Evolutionary conservation across 2,888 invertebrate species (phyloP), one percentile per base, ranked within the genome.

Genomic region (Erpobdella octoculata): DNA sequence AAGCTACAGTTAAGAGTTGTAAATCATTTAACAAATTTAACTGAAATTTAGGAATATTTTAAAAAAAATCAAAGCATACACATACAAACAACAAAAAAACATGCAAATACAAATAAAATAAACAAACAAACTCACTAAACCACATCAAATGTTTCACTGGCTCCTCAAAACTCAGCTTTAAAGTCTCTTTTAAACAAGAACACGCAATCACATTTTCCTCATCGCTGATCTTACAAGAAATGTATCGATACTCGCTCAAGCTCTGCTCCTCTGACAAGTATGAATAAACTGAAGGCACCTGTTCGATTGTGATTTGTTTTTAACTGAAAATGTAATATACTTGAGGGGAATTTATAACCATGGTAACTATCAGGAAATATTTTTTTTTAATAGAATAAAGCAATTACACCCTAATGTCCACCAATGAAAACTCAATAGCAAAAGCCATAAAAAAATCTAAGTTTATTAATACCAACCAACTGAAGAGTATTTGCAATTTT

Each of bases 221-320:
- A 8, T 79, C 78, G 5, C 82, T 80, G 5, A 83, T 78, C 6
- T 75, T 74, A 8, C 78, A 81, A 67, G 81, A 80, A 5, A 80
- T 81, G 76, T 79, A 78, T 38, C 79, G 79, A 76, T 78, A 79
- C 67, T 75, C 78, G 33, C 79, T 79, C 74, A 53, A 53, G 74
- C 78, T 79, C 74, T 79, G 80, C 33, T 79, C 79, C 9, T 81
- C 82, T 33, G 81, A 78, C 73, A 83, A 76, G 81, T 81, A 83
- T 0, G 81, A 81, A 73, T 80, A 80, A 12, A 82, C 78, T 1
- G 82, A 81, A 0, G 81, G 81, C 28, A 81, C 78, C 73, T 74
- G 36, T 25, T 48, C 28, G 58, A 18, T 25, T 9, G 6, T 5
- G 6, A 25, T 33, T 15, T 8, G 18, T 5, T 9, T 58, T n/a